Evolutionary conservation across 2,888 invertebrate species (phyloP).

Genomic region (Tetrapedia diversipes): DNA sequence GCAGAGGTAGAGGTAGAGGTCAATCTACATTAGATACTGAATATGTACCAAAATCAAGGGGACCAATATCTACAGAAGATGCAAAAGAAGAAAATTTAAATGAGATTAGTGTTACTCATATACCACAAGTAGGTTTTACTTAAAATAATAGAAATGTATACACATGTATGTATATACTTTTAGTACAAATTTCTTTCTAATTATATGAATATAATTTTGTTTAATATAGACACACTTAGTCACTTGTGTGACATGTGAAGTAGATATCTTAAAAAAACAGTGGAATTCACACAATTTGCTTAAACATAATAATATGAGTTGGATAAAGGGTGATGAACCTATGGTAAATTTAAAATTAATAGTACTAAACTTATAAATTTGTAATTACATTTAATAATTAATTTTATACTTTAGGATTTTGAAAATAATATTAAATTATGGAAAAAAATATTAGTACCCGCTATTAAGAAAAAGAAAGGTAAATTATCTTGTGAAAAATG

Average conservation of each 20-base stretch:
- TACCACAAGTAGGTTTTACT: conserved; percentile 31
- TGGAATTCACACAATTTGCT: conserved; percentile 84
- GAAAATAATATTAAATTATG: conserved; percentile 83
- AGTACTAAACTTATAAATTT: conserved; percentile 6
- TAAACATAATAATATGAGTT: conserved; percentile 85
- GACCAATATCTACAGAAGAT: conserved; percentile 34
- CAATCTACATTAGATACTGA: conserved; percentile 56
- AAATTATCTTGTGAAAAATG: conserved; percentile 85
- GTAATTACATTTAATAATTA: background rate
- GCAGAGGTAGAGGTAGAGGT: conserved; percentile 59
- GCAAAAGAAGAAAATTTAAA: background rate
- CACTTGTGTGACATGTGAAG: conserved; percentile 84
- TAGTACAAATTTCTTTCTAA: background rate
- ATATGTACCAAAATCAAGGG: conserved; percentile 56
- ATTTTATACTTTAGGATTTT: conserved; percentile 83
- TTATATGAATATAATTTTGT: conserved; percentile 3
- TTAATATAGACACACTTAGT: conserved; percentile 61
- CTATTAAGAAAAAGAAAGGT: conserved; percentile 81
- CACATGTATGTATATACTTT: no score
- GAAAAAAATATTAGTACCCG: conserved; percentile 82
- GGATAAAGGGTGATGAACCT: conserved; percentile 84
- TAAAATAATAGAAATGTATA: background rate
- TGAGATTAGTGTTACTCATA: background rate
- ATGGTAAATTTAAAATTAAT: conserved; percentile 82
- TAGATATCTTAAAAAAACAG: conserved; percentile 76